Evolutionary conservation across 2,113 vertebrate species (phyloP).

Genomic region (Crocuta crocuta): DNA sequence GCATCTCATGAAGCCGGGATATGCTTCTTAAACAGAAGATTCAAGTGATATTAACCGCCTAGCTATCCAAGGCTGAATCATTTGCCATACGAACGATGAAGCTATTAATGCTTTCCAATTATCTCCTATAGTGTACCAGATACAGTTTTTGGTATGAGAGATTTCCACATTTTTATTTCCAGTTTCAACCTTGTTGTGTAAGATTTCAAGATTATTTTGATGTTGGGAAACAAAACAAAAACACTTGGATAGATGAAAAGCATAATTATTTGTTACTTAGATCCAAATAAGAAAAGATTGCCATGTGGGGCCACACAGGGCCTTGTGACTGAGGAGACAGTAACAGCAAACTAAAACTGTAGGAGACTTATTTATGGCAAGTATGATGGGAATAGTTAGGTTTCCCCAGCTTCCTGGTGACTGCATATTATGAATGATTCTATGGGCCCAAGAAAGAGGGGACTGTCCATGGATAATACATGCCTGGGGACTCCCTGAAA

Average conservation of each 20-base stretch:
- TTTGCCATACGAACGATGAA: background rate
- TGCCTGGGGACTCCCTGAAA: background rate
- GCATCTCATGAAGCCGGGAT: conserved; percentile 13
- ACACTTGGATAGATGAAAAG: background rate
- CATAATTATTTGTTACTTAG: background rate
- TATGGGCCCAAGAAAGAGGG: background rate
- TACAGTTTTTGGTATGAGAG: background rate
- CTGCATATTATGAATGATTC: background rate
- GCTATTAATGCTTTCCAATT: background rate
- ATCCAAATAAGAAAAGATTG: background rate
- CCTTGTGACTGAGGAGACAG: background rate
- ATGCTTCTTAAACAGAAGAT: conserved; percentile 12
- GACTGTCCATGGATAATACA: fast-evolving
- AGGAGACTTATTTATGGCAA: background rate
- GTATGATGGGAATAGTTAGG: background rate
- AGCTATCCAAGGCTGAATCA: background rate
- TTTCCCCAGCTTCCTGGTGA: background rate
- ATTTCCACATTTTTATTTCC: background rate
- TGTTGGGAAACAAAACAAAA: background rate
- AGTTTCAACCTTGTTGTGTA: background rate
- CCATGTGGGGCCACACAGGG: background rate
- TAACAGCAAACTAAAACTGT: background rate
- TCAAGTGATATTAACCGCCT: background rate
- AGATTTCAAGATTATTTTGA: background rate
- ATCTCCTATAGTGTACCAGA: background rate